Evolutionary conservation across 2,113 vertebrate species (phyloP), one percentile per base, ranked within the genome.

Genomic region (Zosterops lateralis): DNA sequence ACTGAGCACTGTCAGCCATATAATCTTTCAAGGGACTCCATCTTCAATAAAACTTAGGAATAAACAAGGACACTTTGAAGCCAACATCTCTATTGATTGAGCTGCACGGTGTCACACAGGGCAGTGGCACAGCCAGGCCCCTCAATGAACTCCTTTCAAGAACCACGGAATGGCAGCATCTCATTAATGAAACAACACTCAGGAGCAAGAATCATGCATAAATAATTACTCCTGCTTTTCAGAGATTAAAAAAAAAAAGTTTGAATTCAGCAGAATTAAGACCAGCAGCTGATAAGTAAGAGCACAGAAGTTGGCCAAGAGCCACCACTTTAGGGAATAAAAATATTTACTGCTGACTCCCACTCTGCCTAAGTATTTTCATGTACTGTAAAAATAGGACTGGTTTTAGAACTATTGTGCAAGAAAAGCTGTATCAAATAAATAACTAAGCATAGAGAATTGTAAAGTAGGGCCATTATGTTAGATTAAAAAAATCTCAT

Each of bases 301-400:
- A 76, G 17, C 5, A 4, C 26, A 83, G 42, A 93, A 90, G n/a
- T 0, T 95, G 90, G 88, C 86, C 38, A 71, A 89, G 28, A 80
- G 83, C 75, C 79, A 92, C 17, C 13, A 42, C 75, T 80, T 88
- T 1, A 78, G 89, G 87, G 93, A 95, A 93, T 89, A 89, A 60
- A 94, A 90, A 8, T 87, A 94, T 90, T 90, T 83, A 91, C 40
- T 86, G 75, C 61, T 3, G 3, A 68, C 47, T 91, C 85, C 82
- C 88, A 93, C 82, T 85, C 88, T 50, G 32, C 54, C 40, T 32
- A 76, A 84, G 38, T 66, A 87, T 93, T 93, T 90, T 81, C 72
- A 65, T 14, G 60, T 42, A 54, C 54, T 64, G 42, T 45, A 90
- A 95, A 92, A 92, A 89, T 4, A 73, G 62, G 38, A 10, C 17